Conservation (phyloP, 2,888 invertebrate species). For the Pecten maximus region DNA sequence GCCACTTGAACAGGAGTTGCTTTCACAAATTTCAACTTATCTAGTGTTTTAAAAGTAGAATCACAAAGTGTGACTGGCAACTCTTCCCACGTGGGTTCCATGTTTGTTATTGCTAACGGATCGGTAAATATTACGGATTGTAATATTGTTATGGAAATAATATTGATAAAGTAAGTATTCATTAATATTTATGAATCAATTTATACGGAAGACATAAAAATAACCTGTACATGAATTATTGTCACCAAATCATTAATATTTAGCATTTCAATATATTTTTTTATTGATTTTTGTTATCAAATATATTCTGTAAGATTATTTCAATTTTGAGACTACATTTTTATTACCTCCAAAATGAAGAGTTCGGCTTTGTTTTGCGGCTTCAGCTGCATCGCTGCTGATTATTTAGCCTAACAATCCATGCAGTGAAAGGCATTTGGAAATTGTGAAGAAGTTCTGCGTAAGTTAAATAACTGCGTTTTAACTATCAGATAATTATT, state of each 20-base stretch:
- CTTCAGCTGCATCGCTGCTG: neutral
- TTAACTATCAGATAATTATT: neutral
- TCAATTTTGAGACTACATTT: neutral
- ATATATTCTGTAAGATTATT: neutral
- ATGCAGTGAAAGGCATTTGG: neutral
- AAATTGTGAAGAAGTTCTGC: neutral
- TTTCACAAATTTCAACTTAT: conserved; percentile 62
- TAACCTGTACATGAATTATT: no score
- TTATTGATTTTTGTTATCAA: neutral
- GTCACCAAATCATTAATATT: no score
- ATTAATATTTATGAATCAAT: no score
- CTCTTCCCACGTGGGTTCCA: conserved; percentile 68
- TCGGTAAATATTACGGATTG: neutral
- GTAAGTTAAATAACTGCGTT: neutral
- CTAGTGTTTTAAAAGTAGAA: conserved; percentile 58
- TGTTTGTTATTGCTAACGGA: conserved; percentile 54
- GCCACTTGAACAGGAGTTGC: conserved; percentile 86
- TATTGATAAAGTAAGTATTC: neutral
- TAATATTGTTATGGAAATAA: neutral
- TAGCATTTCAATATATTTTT: no score
- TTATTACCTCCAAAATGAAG: conserved; percentile 31
- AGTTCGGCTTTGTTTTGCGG: neutral
- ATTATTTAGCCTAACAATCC: neutral
- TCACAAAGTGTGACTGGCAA: conserved; percentile 57
- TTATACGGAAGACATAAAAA: no score